Percentiles rank a stretch among this genome's conserved stretches.
These are phyloP conservation scores for Matsumyia berberina DNA, from an alignment of 2,888 invertebrate species.

Conservation along the genomic window DNA sequence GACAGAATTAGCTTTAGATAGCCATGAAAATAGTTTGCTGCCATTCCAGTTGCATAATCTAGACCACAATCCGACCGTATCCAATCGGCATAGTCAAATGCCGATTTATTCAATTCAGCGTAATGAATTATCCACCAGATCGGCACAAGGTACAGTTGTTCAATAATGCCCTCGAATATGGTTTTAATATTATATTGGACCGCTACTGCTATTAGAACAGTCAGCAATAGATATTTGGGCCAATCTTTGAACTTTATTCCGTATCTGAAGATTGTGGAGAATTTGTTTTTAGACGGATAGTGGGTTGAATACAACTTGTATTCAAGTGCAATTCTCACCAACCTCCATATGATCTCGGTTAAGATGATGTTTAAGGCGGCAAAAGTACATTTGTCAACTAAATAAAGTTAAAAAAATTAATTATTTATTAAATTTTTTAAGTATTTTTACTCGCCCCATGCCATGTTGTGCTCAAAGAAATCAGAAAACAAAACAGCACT, in stretches of 20 bases:
- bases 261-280: constrained; percentile 75
- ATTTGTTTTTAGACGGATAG: constrained; percentile 77
- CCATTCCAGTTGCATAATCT: constrained; percentile 83
- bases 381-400: not conserved
- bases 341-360: constrained; percentile 78
- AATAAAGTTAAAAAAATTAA: not conserved
- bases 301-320: constrained; percentile 65
- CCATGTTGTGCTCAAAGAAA: no score
- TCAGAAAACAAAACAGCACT: no score
- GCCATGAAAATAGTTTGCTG: constrained; percentile 82
- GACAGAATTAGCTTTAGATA: constrained; percentile 81
- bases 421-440: no score
- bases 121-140: constrained; percentile 78
- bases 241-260: constrained; percentile 58
- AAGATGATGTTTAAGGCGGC: constrained; percentile 23
- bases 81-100: constrained; percentile 78
- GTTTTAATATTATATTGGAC: not conserved
- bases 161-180: not conserved
- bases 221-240: not conserved
- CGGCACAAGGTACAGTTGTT: constrained; percentile 74
- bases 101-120: constrained; percentile 72
- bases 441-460: no score
- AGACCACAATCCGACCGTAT: constrained; percentile 80
- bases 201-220: constrained; percentile 1
- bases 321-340: constrained; percentile 73